A percentile compares a stretch with the other conserved stretches of the same genome.
Conservation (phyloP, 2,888 invertebrate species). For the Torymus aiolomorphi region DNA sequence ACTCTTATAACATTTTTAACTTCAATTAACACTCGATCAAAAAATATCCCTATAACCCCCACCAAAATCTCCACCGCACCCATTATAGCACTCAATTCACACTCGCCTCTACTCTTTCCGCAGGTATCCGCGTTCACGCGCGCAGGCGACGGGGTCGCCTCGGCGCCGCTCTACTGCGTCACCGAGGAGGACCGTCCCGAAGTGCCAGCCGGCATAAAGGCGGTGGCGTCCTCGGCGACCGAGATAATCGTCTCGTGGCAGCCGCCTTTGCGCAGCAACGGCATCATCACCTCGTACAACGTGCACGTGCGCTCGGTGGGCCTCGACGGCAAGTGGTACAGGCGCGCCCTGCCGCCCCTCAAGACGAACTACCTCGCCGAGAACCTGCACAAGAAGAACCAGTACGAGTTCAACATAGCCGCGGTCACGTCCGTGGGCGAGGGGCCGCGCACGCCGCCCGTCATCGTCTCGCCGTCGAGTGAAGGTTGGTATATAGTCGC, state of each 20-base stretch:
- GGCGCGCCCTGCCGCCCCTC: slow-evolving; percentile 68
- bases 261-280: slow-evolving; percentile 90
- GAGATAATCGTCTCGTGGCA: slow-evolving; percentile 93
- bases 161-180: slow-evolving; percentile 88
- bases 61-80: too few species aligned
- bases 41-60: too few species aligned
- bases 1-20: too few species aligned
- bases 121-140: slow-evolving; percentile 92
- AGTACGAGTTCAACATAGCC: slow-evolving; percentile 75
- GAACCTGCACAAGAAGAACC: slow-evolving; percentile 73
- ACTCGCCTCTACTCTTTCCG: neutral
- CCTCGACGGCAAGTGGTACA: slow-evolving; percentile 71
- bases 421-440: slow-evolving; percentile 75
- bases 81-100: too few species aligned
- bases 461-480: slow-evolving; percentile 75
- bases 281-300: slow-evolving; percentile 76
- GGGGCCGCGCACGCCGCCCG: slow-evolving; percentile 73
- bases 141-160: slow-evolving; percentile 92
- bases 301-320: slow-evolving; percentile 70
- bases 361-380: slow-evolving; percentile 73
- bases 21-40: too few species aligned
- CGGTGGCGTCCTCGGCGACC: slow-evolving; percentile 89
- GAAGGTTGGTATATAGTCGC: slow-evolving; percentile 70
- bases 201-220: slow-evolving; percentile 93
- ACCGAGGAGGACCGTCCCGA: slow-evolving; percentile 95